Evolutionary conservation across 2,113 vertebrate genomes (phyloP).

Genomic region (Plecturocebus donacophilus): DNA sequence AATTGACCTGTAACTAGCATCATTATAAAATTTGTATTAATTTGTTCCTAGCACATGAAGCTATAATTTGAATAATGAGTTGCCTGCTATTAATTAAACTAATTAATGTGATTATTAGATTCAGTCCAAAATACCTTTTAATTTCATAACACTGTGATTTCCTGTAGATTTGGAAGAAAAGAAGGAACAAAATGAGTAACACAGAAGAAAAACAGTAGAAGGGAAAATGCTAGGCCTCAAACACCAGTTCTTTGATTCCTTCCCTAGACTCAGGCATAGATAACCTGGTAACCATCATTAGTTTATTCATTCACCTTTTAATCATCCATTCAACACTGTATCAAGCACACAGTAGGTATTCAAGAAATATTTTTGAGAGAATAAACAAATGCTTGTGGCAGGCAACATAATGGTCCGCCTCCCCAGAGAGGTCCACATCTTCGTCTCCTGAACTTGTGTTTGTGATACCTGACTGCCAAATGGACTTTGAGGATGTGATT

Average conservation of each 20-base stretch:
- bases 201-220: not conserved
- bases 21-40: not conserved
- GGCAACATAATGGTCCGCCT: fast-evolving
- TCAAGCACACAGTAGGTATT: not conserved
- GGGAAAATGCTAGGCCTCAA: too few species aligned
- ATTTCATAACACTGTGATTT: not conserved
- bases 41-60: not conserved
- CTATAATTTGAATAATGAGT: not conserved
- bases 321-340: not conserved
- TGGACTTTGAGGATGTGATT: not conserved
- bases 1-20: not conserved
- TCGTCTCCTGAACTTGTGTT: not conserved
- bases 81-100: not conserved
- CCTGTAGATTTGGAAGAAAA: not conserved
- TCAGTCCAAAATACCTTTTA: not conserved
- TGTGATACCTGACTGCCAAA: not conserved
- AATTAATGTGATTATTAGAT: not conserved
- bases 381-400: not conserved
- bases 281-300: fast-evolving
- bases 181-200: not conserved
- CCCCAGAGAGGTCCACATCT: not conserved
- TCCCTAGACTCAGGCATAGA: not conserved
- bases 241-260: not conserved
- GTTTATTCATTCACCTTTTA: not conserved
- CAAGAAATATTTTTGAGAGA: not conserved